phyloP scores from a whole-genome alignment of 2,888 invertebrate species.

The Macrophya alboannulata region DNA sequence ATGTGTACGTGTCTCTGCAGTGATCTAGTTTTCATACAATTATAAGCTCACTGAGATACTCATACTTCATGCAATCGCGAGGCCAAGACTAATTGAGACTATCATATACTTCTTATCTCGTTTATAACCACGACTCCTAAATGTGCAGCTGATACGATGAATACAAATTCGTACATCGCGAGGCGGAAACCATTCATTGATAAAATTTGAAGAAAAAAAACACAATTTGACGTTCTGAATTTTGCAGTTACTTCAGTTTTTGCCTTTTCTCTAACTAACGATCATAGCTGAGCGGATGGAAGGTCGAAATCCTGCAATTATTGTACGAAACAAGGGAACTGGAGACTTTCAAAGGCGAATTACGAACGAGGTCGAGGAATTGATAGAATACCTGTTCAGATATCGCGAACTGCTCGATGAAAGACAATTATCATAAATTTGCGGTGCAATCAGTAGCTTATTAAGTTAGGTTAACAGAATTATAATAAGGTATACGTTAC shows the following conservation, averaged over 20 bases:
- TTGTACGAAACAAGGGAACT: background rate
- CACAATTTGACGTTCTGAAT: no score
- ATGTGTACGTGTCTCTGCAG: background rate
- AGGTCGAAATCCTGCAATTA: background rate
- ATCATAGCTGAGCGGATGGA: no score
- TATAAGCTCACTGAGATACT: background rate
- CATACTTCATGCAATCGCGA: background rate
- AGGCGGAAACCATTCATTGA: background rate
- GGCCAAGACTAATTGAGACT: constrained; percentile 19
- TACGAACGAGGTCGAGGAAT: constrained; percentile 38
- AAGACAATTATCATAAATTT: constrained; percentile 76
- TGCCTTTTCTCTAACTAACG: no score
- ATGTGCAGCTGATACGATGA: background rate
- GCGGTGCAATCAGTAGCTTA: constrained; percentile 69
- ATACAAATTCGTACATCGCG: background rate
- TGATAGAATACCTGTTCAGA: constrained; percentile 24
- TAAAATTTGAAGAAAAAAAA: background rate
- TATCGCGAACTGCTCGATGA: background rate
- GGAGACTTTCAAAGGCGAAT: background rate
- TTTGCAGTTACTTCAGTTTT: no score
- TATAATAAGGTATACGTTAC: background rate
- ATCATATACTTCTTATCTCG: background rate
- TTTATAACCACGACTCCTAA: background rate
- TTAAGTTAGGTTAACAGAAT: constrained; percentile 40
- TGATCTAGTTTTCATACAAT: constrained; percentile 38